phyloP scores from a whole-genome alignment of 2,113 vertebrate species.

The Dicrurus megarhynchus region DNA sequence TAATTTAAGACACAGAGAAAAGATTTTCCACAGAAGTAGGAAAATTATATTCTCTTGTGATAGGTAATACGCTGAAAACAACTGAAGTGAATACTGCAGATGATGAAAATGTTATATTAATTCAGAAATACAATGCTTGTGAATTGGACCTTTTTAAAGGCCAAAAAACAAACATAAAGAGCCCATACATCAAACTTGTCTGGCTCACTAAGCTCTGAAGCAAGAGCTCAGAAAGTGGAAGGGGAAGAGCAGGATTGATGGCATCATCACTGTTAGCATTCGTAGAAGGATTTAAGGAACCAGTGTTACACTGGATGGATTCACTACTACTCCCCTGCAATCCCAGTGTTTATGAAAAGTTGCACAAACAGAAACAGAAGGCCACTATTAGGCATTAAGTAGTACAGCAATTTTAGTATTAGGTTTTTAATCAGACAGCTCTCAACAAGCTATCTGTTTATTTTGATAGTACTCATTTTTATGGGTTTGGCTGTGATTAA shows the following conservation, averaged over 20 bases:
- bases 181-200: background rate
- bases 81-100: background rate
- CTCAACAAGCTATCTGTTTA: background rate
- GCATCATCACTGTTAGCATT: background rate
- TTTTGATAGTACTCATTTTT: background rate
- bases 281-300: background rate
- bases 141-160: background rate
- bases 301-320: background rate
- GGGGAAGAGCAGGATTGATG: background rate
- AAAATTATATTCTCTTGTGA: background rate
- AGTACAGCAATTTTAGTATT: background rate
- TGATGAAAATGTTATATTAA: background rate
- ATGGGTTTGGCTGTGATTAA: background rate
- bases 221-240: background rate
- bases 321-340: background rate
- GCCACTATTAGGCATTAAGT: background rate
- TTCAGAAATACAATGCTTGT: background rate
- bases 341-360: background rate
- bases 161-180: background rate
- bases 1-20: background rate
- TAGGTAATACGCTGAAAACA: background rate
- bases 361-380: background rate
- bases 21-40: background rate
- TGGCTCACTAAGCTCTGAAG: background rate
- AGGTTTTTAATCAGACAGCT: background rate